These are phyloP conservation scores for Dendrolimus punctatus DNA, from an alignment of 1,140 invertebrate genomes.

Conservation along the genomic window DNA sequence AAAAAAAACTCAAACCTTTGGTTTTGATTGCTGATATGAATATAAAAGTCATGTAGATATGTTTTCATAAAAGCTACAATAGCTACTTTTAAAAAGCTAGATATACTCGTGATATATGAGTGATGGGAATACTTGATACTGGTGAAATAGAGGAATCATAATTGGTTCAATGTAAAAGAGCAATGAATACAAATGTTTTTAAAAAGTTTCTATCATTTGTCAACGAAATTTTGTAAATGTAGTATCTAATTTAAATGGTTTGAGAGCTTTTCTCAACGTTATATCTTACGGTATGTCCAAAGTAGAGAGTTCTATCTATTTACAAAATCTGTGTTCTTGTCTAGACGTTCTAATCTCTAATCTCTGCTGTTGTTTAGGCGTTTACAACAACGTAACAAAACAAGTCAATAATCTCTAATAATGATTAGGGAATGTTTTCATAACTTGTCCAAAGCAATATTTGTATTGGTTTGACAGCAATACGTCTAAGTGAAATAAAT, in stretches of 20 bases:
- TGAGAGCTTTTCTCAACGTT: constrained; percentile 1
- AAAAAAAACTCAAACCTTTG: constrained; percentile 69
- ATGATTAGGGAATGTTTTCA: too few species aligned
- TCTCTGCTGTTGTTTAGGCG: too few species aligned
- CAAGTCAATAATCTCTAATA: too few species aligned
- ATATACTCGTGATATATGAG: constrained; percentile 86
- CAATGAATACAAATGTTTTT: constrained; percentile 85
- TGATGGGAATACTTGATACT: constrained; percentile 76
- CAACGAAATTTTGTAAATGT: constrained; percentile 56
- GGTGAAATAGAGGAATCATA: constrained; percentile 83
- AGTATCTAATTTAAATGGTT: not conserved
- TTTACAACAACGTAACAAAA: too few species aligned
- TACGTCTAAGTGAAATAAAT: too few species aligned
- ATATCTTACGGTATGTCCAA: constrained; percentile 5
- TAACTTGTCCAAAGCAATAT: too few species aligned
- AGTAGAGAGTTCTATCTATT: constrained; percentile 9
- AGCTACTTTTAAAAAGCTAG: constrained; percentile 74
- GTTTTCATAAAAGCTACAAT: constrained; percentile 75
- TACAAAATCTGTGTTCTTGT: constrained; percentile 2
- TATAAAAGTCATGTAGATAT: constrained; percentile 76
- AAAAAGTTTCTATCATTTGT: constrained; percentile 82
- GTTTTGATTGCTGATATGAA: constrained; percentile 77
- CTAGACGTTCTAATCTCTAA: too few species aligned
- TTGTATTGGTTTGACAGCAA: too few species aligned
- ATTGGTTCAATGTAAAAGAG: constrained; percentile 80